Evolutionary conservation across 2,113 vertebrate species (phyloP), one percentile per base, ranked within the genome.

Genomic region (Erythrolamprus reginae): DNA sequence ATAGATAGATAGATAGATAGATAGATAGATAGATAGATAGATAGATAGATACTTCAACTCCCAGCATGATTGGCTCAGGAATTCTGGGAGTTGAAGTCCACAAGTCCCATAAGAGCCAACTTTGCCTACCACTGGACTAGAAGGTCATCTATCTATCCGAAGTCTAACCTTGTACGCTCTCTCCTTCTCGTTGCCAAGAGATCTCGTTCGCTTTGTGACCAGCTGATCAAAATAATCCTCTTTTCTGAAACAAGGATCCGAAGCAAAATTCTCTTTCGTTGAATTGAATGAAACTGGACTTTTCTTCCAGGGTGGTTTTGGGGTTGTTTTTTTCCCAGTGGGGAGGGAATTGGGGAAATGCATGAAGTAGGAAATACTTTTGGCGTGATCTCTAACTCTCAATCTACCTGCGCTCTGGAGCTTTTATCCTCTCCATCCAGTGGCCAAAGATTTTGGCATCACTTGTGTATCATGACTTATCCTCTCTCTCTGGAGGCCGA

Each of bases 281-380:
- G 33, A 42, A 77, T 42, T 42, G 70, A 42, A 77, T 23, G 70
- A 21, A 21, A 77, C 3, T 42, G 70, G 70, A 21, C 17, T 77
- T 77, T 77, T 77, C 33, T 42, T 7, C 33, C 17, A 24, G 23
- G 4, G 33, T 2, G 33, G 28, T n/a, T n/a, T n/a, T n/a, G n/a
- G n/a, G n/a, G n/a, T 33, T 23, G 0, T 10, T 26, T 61, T n/a
- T 58, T n/a, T 2, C 1, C 10, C 3, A 0, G 4, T 0, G 51
- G 1, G n/a, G 1, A 0, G 3, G 5, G 38, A 26, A 3, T 58
- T 58, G 24, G 56, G 24, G 56, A 58, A 58, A 58, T 58, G 56
- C 56, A n/a, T 15, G 85, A 23, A 24, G n/a, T 3, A 5, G 0
- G 0, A 70, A 47, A 70, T 82, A 5, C 9, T 9, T 3, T 0